phyloP scores from a whole-genome alignment of 2,113 vertebrate genomes.

The Xenopus borealis region DNA sequence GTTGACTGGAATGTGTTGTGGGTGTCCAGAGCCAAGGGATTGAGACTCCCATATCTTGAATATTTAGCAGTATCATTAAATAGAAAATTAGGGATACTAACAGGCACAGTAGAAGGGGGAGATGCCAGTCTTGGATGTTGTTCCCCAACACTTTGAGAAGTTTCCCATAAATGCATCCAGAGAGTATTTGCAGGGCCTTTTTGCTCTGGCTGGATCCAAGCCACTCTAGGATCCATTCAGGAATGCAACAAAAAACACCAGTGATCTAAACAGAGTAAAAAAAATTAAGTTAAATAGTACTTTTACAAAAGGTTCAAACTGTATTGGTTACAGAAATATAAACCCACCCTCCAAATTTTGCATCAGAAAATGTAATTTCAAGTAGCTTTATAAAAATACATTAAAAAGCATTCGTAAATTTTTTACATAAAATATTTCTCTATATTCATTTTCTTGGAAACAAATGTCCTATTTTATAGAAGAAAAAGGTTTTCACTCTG shows the following conservation, averaged over 20 bases:
- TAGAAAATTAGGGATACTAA: neutral
- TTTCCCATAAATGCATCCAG: conserved; percentile 98
- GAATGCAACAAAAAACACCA: conserved; percentile 3
- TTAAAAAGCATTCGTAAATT: too few relatives aligned
- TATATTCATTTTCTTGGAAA: too few relatives aligned
- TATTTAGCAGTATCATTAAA: conserved; percentile 66
- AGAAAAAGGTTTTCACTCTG: too few relatives aligned
- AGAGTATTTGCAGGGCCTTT: conserved; percentile 96
- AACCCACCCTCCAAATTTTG: too few relatives aligned
- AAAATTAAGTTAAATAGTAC: too few relatives aligned
- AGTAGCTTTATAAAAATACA: too few relatives aligned
- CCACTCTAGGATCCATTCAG: conserved; percentile 97
- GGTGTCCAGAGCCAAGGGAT: conserved; percentile 71
- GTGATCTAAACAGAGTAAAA: neutral
- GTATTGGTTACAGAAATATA: too few relatives aligned
- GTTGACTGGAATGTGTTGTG: conserved; percentile 27
- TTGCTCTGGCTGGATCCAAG: conserved; percentile 98
- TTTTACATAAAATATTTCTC: too few relatives aligned
- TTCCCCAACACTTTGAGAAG: conserved; percentile 83
- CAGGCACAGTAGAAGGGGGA: neutral
- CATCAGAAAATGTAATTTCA: too few relatives aligned
- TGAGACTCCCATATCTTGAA: conserved; percentile 74
- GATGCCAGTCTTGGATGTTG: conserved; percentile 29
- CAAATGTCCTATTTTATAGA: too few relatives aligned
- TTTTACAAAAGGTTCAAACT: too few relatives aligned